Evolutionary conservation across 2,113 vertebrate genomes (phyloP).

Genomic region (Embiotoca jacksoni): DNA sequence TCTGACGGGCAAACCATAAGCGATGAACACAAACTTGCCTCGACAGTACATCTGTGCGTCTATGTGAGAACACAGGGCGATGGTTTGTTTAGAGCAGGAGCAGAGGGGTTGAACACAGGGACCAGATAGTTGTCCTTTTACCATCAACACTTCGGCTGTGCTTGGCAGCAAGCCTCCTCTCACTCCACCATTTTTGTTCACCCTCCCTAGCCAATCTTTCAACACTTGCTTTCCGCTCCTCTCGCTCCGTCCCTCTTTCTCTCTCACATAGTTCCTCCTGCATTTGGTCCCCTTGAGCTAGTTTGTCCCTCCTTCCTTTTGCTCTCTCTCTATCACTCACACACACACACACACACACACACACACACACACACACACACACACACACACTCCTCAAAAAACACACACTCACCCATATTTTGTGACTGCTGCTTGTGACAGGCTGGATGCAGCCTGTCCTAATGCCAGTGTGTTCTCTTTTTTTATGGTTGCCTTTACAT

Average conservation of each 20-base stretch:
- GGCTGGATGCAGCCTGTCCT: constrained; percentile 32
- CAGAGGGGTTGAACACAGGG: constrained; percentile 38
- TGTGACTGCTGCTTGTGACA: constrained; percentile 13
- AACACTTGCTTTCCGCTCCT: constrained; percentile 37
- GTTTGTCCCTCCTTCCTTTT: neutral
- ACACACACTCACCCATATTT: too few species aligned
- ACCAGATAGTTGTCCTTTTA: constrained; percentile 74
- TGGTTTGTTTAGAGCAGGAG: constrained; percentile 49
- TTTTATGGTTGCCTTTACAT: constrained; percentile 15
- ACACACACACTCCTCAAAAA: neutral
- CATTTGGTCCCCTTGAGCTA: constrained; percentile 44
- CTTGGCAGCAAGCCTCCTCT: constrained; percentile 63
- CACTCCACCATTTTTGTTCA: constrained; percentile 47
- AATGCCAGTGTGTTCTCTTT: constrained; percentile 14
- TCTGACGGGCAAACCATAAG: constrained; percentile 26
- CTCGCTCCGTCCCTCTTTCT: constrained; percentile 38
- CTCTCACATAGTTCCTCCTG: constrained; percentile 42
- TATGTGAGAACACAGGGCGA: constrained; percentile 25
- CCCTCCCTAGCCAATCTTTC: constrained; percentile 63
- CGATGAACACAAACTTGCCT: constrained; percentile 3
- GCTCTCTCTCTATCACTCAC: neutral
- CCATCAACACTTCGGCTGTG: constrained; percentile 73
- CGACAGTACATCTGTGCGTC: constrained; percentile 7
- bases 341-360: neutral
- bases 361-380: constrained; percentile 4